Conservation (phyloP, 2,888 invertebrate genomes). For the Chrysolina oricalcia region DNA sequence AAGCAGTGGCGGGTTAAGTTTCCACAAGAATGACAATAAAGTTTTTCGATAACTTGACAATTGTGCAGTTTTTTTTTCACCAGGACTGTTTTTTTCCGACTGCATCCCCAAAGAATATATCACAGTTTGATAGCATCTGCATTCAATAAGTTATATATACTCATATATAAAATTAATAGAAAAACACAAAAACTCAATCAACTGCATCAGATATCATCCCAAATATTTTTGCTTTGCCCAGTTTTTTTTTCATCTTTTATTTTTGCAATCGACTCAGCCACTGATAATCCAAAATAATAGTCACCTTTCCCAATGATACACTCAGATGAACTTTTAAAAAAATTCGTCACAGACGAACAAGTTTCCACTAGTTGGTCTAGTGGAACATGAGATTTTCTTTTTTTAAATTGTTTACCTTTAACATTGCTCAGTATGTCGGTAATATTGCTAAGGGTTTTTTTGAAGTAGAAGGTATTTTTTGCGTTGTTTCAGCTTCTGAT, state of each 20-base stretch:
- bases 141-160: too few species aligned
- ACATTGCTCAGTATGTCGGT: not conserved
- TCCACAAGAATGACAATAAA: too few species aligned
- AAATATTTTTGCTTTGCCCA: not conserved
- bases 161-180: too few species aligned
- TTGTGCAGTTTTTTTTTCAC: too few species aligned
- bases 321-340: not conserved
- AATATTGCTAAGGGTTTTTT: not conserved
- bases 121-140: too few species aligned
- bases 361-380: slow-evolving; percentile 4
- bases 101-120: too few species aligned
- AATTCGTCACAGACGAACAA: slow-evolving; percentile 15
- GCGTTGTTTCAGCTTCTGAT: not conserved
- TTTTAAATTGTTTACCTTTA: not conserved
- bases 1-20: too few species aligned
- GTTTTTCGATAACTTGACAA: too few species aligned
- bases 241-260: slow-evolving; percentile 21
- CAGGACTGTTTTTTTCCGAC: too few species aligned
- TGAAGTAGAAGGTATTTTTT: not conserved
- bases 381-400: slow-evolving; percentile 13
- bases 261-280: not conserved
- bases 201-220: not conserved
- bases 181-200: slow-evolving; percentile 6
- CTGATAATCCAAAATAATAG: slow-evolving; percentile 2
- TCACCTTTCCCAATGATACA: not conserved